A percentile compares a stretch with the other conserved stretches of the same genome.
phyloP scores from a whole-genome alignment of 2,797 vertebrate genomes.

The Pogonophryne albipinna region DNA sequence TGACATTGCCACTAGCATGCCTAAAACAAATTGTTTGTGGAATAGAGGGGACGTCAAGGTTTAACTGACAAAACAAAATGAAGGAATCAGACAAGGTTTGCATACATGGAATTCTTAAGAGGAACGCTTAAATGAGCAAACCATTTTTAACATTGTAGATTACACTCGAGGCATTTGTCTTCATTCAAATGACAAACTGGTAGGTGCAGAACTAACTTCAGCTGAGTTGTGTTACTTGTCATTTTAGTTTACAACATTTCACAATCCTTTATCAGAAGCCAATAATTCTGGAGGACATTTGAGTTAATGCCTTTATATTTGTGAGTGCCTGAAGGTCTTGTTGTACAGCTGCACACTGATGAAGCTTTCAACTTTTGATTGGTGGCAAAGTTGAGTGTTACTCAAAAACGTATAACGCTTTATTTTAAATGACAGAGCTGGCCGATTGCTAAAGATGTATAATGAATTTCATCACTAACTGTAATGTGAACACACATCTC shows the following conservation, averaged over 20 bases:
- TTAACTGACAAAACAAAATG: background rate
- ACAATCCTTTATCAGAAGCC: background rate
- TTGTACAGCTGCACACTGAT: background rate
- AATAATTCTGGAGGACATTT: background rate
- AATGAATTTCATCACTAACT: constrained; percentile 79
- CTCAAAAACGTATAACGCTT: constrained; percentile 28
- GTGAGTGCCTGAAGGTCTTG: background rate
- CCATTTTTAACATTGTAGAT: background rate
- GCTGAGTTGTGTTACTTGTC: background rate
- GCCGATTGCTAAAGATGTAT: constrained; percentile 70
- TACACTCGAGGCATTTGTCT: background rate
- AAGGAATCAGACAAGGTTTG: background rate
- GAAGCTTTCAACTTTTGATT: constrained; percentile 23
- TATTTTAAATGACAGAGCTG: constrained; percentile 57
- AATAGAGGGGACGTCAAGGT: background rate
- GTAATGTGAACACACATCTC: constrained; percentile 58
- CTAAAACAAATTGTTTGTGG: background rate
- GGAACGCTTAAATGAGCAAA: background rate
- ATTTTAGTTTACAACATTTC: constrained; percentile 15
- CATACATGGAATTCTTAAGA: too few relatives aligned
- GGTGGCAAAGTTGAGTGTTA: constrained; percentile 28
- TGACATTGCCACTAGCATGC: background rate
- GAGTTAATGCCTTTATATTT: constrained; percentile 3
- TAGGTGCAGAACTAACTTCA: background rate
- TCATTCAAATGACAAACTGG: background rate